Evolutionary conservation across 2,888 invertebrate genomes (phyloP), one percentile per base, ranked within the genome.

Genomic region (Oligia latruncula): DNA sequence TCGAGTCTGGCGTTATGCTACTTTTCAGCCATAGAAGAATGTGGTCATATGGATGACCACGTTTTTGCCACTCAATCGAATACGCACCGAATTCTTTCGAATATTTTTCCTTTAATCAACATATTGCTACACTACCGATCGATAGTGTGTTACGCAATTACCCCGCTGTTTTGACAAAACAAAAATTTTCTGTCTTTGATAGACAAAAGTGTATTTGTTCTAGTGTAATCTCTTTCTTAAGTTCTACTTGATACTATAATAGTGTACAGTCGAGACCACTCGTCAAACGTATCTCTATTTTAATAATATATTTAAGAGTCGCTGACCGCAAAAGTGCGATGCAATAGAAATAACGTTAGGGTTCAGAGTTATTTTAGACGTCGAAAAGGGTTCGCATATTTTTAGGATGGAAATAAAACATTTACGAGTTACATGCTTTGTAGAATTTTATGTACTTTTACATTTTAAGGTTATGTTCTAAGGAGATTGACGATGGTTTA

Each of bases 321-420:
- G n/a, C 29, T 87, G 87, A 87, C 85, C 87, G 67, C 64, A 67
- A 46, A 55, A 71, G 78, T 73, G 62, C 77, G 78, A 77, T 88
- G 85, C 72, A 75, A 86, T 86, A 52, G 71, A 77, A 82, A 86
- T 82, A 86, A 74, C 68, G 66, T 65, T 55, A 68, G 65, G 72
- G 68, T 73, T 65, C 40, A 66, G 52, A 72, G 74, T 55, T 85
- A 85, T 78, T 85, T 85, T 67, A 76, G 67, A 75, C 58, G 43
- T 68, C 66, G 67, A 80, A 43, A 70, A 80, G 76, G 76, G 84
- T 77, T 43, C 68, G 68, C 60, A 70, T 84, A 84, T 58, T 79
- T 78, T 75, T 29, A 73, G 23, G 17, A 35, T 64, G n/a, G 4
- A 62, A 75, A 49, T 70, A 60, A 77, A 46, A 71, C 13, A 71